Evolutionary conservation across 1,140 invertebrate species (phyloP), one percentile per base, ranked within the genome.

Genomic region (Meloidogyne hapla): DNA sequence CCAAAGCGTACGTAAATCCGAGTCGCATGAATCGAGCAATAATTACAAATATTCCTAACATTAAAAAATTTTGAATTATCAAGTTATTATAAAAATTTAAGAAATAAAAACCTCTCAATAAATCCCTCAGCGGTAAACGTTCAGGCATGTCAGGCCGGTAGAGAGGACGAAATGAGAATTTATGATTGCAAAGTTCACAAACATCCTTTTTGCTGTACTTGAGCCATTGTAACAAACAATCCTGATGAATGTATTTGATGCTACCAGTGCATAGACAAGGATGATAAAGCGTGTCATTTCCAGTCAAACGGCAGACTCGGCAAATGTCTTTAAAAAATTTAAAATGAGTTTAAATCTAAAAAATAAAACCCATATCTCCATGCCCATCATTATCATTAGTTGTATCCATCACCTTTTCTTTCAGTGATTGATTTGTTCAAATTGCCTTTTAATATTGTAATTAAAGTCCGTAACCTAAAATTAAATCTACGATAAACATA

Each of bases 121-220:
- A 33, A 42, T 84, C 81, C n/a, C 21, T 78, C n/a, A 98, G 89
- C 0, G 96, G 96, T 79, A 99, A 88, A 76, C 96, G 90, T 66
- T 96, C 92, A 12, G 96, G 96, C 96, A 99, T 99, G 87, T 99
- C 95, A 26, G 95, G 94, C 12, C 95, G 95, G 89, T 99, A 99
- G 80, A 99, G 98, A 75, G 96, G 96, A 85, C 94, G 95, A 87
- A 99, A 99, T 3, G 95, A 95, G 89, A 98, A 99, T 42, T 94
- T 91, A 88, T 99, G 93, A 79, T 95, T 95, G 88, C 97, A 99
- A 79, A 99, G 89, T 89, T 99, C 97, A 89, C 97, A 99, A 84
- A 95, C 97, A 89, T 99, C 96, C 89, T 98, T 98, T 75, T 94
- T 91, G 64, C 94, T 97, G 88, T 98, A 98, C 80, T 91, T 90